Percentiles rank a stretch among this genome's conserved stretches.
Evolutionary conservation across 2,888 invertebrate species (phyloP).

Genomic region (Pheosia tremula): DNA sequence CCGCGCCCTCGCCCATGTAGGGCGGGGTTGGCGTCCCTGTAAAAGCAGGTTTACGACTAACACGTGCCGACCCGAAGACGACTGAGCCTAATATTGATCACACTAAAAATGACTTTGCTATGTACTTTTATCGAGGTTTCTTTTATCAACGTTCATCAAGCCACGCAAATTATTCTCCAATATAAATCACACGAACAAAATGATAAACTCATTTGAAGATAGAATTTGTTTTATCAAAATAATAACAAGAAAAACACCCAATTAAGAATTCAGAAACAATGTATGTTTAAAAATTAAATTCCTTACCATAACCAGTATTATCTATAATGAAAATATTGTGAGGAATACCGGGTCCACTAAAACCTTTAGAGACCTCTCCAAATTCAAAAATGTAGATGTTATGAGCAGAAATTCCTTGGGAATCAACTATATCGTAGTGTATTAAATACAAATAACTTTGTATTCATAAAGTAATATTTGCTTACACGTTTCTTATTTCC

Average conservation of each 20-base stretch:
- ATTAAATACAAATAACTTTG: conserved; percentile 6
- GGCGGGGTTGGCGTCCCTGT: conserved; percentile 63
- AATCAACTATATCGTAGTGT: conserved; percentile 2
- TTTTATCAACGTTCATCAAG: no score
- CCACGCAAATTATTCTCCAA: no score
- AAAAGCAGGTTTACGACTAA: conserved; percentile 78
- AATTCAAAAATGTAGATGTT: background rate
- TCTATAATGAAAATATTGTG: no score
- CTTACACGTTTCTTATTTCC: conserved; percentile 5
- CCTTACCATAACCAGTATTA: no score
- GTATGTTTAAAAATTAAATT: no score
- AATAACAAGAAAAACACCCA: no score
- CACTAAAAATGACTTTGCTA: conserved; percentile 6
- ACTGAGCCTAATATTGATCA: conserved; percentile 60
- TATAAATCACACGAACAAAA: no score
- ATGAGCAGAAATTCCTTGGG: background rate
- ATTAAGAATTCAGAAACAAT: no score
- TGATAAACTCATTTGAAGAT: no score
- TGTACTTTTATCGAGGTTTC: background rate
- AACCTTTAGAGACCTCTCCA: background rate
- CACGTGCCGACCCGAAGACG: conserved; percentile 69
- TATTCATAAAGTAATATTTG: conserved; percentile 10
- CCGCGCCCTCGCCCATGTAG: conserved; percentile 49
- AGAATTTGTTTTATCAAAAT: no score
- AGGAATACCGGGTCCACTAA: background rate